Base-by-base conservation (phyloP, 1,140 invertebrate genomes). In the Brachionus rotundiformis region DNA sequence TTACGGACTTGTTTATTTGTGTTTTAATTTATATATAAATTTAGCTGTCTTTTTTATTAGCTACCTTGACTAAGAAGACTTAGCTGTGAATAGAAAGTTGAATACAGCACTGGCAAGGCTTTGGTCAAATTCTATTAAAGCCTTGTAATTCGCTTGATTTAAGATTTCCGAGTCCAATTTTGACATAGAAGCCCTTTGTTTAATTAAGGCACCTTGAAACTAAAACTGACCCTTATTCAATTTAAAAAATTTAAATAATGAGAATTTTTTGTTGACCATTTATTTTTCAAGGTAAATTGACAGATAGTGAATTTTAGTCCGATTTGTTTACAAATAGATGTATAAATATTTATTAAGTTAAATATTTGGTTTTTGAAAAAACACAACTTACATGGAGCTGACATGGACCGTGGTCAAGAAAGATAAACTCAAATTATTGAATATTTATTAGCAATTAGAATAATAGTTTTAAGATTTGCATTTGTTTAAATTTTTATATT, bases 41-140 rank as follows among this genome's bases (percentile, higher is more conserved):
- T 36, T 36, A 33, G 11, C 63, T 33, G 33, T 68, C 33, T 68
- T 68, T 68, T 31, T 68, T 54, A 1, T 54, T 54, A 54, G 47
- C 47, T 54, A 54, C 47, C 47, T 54, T 54, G 47, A 54, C 47
- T 54, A 54, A 54, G 47, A 54, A 54, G 47, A 19, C 47, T 54
- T 54, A 54, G 47, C 19, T 54, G 47, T 54, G 47, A 54, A 54
- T 16, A 54, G 47, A 19, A 54, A 54, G 47, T 54, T 7, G 47
- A n/a, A 54, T 54, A 54, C 47, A 54, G 16, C 47, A 54, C 19
- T 54, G n/a, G 5, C 7, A n/a, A 8, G 47, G 47, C 16, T 54
- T 54, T 54, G 8, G 47, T 2, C 47, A 54, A 54, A 54, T 54
- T 54, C n/a, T 54, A 54, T 54, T 54, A 54, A 54, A 54, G 47